Base-by-base conservation (phyloP, 2,113 vertebrate species). In the Trachemys scripta region DNA sequence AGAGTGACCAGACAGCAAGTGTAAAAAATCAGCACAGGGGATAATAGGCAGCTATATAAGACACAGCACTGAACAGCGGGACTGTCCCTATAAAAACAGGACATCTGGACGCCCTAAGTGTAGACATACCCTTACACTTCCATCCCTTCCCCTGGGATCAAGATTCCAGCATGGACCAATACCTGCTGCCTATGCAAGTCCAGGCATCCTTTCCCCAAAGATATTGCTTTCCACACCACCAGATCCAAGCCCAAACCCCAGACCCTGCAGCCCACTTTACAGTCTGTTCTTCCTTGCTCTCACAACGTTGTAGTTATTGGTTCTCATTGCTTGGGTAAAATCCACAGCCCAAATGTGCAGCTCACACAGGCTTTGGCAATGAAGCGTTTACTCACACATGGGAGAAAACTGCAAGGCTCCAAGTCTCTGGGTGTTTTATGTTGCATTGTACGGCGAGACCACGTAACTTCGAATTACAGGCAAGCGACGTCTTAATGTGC, bases 401-500 rank as follows among this genome's bases (percentile, higher is more conserved):
- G 86, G 84, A 96, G 80, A 35, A 90, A 90, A 90, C 19, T 1
- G 1, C 86, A 95, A 38, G 65, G 93, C n/a, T 94, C 50, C 8
- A 4, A 19, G 6, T 53, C 14, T 16, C 8, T 42, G 80, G 78
- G 78, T 80, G 59, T 84, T 92, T 89, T 45, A 49, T 35, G 65
- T 86, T 69, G 24, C 5, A 0, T 3, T 24, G 42, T 14, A 10
- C 0, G 0, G 0, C 3, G 79, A 11, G n/a, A 91, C 75, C 19
- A 0, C 80, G 88, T 85, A n/a, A 31, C 84, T 83, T 0, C 0
- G 27, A 42, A 65, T 94, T 10, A 35, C 87, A 29, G 82, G 50
- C 25, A 86, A 17, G 20, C 35, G n/a, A 80, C 0, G 0, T 25
- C 78, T 29, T 81, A 19, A 24, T 0, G 0, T 4, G 10, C 42